These are phyloP conservation scores for Sylvia atricapilla DNA, from an alignment of 2,113 vertebrate species.

Conservation along the genomic window DNA sequence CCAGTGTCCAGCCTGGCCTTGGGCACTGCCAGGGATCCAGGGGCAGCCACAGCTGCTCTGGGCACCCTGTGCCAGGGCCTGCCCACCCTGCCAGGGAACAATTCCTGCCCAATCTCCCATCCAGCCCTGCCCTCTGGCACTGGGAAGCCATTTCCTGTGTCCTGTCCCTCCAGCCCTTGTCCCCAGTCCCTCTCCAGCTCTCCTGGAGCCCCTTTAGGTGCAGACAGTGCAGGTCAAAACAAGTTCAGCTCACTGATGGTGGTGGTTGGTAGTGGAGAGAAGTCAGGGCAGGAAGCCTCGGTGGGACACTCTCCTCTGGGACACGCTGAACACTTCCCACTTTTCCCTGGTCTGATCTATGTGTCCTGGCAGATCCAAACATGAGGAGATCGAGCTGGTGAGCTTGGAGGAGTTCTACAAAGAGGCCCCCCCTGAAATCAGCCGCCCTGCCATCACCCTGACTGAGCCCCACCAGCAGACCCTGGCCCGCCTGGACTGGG, in stretches of 20 bases:
- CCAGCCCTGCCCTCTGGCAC: accelerated
- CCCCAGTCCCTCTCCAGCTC: background rate
- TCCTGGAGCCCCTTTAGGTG: background rate
- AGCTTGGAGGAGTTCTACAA: constrained; percentile 89
- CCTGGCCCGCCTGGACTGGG: constrained; percentile 95
- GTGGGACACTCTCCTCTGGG: background rate
- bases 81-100: accelerated
- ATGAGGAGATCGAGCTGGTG: constrained; percentile 95
- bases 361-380: constrained; percentile 83
- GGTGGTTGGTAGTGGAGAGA: background rate
- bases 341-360: background rate
- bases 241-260: background rate
- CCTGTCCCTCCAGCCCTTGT: background rate
- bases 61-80: background rate
- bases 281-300: background rate
- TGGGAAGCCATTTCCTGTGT: background rate
- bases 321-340: accelerated
- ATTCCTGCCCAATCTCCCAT: background rate
- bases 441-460: constrained; percentile 83
- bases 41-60: background rate
- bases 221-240: background rate
- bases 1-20: background rate
- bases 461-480: constrained; percentile 93
- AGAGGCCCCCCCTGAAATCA: constrained; percentile 88
- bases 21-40: background rate